Conservation (phyloP, 2,888 invertebrate species). For the Hermaeophaga mercurialis region DNA sequence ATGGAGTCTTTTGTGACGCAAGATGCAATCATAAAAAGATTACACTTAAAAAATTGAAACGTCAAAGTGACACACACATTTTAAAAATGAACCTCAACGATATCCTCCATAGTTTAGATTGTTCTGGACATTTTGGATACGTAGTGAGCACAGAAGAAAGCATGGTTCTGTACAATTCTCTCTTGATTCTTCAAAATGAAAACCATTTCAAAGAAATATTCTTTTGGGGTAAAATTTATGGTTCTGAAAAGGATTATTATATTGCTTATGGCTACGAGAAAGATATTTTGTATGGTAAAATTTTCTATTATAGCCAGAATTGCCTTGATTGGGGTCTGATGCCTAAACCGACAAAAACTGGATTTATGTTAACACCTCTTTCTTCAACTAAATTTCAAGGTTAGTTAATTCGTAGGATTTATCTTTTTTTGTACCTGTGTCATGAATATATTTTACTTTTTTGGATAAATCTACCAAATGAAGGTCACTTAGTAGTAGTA, state of each 20-base stretch:
- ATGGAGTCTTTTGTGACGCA: too few species aligned
- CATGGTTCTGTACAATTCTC: slow-evolving; percentile 74
- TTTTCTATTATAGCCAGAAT: slow-evolving; percentile 79
- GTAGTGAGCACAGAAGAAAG: slow-evolving; percentile 76
- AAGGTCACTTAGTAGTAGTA: too few species aligned
- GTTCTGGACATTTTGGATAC: slow-evolving; percentile 68
- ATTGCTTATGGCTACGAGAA: slow-evolving; percentile 78
- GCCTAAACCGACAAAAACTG: slow-evolving; percentile 59
- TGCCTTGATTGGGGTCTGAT: slow-evolving; percentile 71
- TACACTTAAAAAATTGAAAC: too few species aligned
- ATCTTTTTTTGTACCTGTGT: too few species aligned
- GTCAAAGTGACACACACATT: slow-evolving; percentile 23
- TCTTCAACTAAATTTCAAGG: slow-evolving; percentile 55
- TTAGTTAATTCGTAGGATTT: too few species aligned
- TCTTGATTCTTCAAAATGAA: slow-evolving; percentile 79
- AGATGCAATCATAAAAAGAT: too few species aligned
- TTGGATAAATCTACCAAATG: too few species aligned
- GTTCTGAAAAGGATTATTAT: slow-evolving; percentile 78
- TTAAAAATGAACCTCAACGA: slow-evolving; percentile 62
- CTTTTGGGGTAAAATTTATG: slow-evolving; percentile 87
- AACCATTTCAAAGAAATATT: slow-evolving; percentile 82
- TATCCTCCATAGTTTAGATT: slow-evolving; percentile 61
- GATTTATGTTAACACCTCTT: slow-evolving; percentile 55
- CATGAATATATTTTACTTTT: too few species aligned
- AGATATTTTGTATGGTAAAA: slow-evolving; percentile 73